Evolutionary conservation across 2,797 vertebrate genomes (phyloP), one percentile per base, ranked within the genome.

Genomic region (Spinus pinus): DNA sequence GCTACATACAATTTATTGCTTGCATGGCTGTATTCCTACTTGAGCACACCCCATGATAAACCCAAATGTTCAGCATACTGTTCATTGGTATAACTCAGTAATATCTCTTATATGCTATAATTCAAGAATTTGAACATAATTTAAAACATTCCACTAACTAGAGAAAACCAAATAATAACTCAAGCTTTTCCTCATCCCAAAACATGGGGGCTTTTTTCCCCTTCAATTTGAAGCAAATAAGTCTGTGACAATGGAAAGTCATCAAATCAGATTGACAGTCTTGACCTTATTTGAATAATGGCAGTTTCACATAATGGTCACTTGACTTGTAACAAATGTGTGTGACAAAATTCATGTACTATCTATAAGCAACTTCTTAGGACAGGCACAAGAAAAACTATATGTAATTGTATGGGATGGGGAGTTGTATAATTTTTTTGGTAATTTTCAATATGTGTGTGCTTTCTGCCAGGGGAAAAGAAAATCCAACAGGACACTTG

Each of bases 201-300:
- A 93, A 47, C 1, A 2, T 4, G 2, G 9, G 4, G 6, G 4
- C 1, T 58, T 84, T 66, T 73, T 51, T 3, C 3, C 14, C 10
- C 27, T 77, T 6, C 14, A 69, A 8, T 54, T 37, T 24, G 33
- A 50, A 92, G 13, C 9, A 80, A 75, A 0, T 30, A 69, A 35
- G 4, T 28, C 35, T 54, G 17, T 65, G 28, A 73, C 7, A 18
- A 58, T 4, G 16, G 14, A 54, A 73, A 90, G 25, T 6, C 31
- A 33, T 51, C 60, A 50, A 89, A 84, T 8, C 21, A n/a, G n/a
- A 49, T 8, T 37, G 28, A 77, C 39, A 71, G 28, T 53, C n/a
- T 60, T 14, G n/a, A 51, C 14, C 8, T 6, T 10, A 53, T 14
- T 31, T 62, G 44, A 9, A 72, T n/a, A 78, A 81, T 12, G 3